Evolutionary conservation across 2,888 invertebrate species (phyloP), one percentile per base, ranked within the genome.

Genomic region (Muscina levida): DNA sequence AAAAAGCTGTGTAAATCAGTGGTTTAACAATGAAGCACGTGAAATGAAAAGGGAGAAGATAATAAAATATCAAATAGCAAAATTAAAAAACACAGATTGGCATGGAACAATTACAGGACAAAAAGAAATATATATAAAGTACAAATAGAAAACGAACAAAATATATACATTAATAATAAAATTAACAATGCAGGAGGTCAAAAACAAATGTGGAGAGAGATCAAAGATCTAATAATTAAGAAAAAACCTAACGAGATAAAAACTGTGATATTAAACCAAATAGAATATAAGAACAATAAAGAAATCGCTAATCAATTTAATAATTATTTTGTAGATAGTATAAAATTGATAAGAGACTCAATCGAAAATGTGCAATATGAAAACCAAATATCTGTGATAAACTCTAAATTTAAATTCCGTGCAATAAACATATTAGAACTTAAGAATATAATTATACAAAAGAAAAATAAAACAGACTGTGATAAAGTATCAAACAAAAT

Each of bases 171-270:
- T 3, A 37, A 37, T 19, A 51, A 67, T 1, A 67, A 51, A 51
- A 67, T 67, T 11, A 67, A 51, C 17, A 39, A 51, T 19, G 51
- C 51, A 1, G 17, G 10, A 8, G 37, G 51, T 15, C 67, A 67
- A 19, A 67, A 67, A 51, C 31, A 31, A 8, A 31, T 31, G 31
- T 31, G 31, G 31, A 31, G 3, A 31, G 31, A 67, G 15, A 67
- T 67, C 1, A 67, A 66, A 46, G n/a, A 66, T 3, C 15, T 66
- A 48, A n/a, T 66, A 22, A 19, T 53, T 3, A 31, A 31, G n/a
- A 48, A 17, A 5, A 8, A 22, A 19, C 5, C 5, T 1, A 5
- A 13, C 2, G 53, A 11, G 24, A 53, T 53, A 2, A 15, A 53
- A 53, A 22, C 26, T 13, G 56, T 56, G 56, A 56, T 56, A 56